Conservation (phyloP, 2,113 vertebrate species). For the Istiophorus platypterus region DNA sequence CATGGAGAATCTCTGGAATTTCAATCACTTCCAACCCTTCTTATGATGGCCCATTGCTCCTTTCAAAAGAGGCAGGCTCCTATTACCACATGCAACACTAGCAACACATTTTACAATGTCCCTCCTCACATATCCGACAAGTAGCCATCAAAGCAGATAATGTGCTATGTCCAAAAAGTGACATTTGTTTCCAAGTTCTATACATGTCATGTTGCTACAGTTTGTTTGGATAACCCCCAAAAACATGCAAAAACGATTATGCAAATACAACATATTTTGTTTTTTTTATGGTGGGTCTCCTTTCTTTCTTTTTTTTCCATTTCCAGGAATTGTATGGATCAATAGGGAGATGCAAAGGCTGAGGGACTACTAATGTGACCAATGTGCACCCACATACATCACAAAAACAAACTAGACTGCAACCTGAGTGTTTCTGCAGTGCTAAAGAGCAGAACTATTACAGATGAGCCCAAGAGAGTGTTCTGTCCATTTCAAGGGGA, state of each 20-base stretch:
- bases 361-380: conserved; percentile 5
- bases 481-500: conserved; percentile 75
- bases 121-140: conserved; percentile 46
- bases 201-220: conserved; percentile 16
- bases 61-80: conserved; percentile 51
- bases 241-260: conserved; percentile 14
- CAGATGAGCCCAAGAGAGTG: conserved; percentile 56
- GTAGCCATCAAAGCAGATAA: conserved; percentile 60
- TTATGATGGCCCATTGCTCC: conserved; percentile 18
- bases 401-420: conserved; percentile 19
- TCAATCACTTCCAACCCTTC: conserved; percentile 47
- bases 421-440: conserved; percentile 46
- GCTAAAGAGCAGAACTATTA: conserved; percentile 47
- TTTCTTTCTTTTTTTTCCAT: background rate
- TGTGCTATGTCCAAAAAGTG: conserved; percentile 35
- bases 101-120: conserved; percentile 42
- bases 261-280: conserved; percentile 11
- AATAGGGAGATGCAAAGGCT: conserved; percentile 9
- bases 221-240: conserved; percentile 13
- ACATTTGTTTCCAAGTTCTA: conserved; percentile 19
- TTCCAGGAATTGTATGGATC: conserved; percentile 17
- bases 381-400: background rate
- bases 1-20: conserved; percentile 55
- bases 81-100: conserved; percentile 47
- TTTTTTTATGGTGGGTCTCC: too few species aligned